phyloP scores from a whole-genome alignment of 2,888 invertebrate species.

The Cephus runcator region DNA sequence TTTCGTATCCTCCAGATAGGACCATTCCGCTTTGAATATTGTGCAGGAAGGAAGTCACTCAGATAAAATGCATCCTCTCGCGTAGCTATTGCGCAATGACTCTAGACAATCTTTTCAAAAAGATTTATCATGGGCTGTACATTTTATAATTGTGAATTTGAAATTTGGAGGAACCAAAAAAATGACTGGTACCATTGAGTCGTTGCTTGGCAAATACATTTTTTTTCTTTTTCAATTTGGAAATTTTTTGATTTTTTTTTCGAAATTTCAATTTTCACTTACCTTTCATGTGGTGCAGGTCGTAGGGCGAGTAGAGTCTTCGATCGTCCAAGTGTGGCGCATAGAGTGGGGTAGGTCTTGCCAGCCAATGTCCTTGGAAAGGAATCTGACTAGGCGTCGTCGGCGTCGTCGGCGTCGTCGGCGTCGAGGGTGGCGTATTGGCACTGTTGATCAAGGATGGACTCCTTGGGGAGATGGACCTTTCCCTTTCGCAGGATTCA shows the following conservation, averaged over 20 bases:
- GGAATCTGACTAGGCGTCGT: constrained; percentile 10
- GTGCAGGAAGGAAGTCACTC: constrained; percentile 14
- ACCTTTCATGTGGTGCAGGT: constrained; percentile 13
- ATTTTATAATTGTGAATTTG: background rate
- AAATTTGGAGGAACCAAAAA: background rate
- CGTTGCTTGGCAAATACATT: background rate
- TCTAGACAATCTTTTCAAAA: background rate
- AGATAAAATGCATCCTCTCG: constrained; percentile 14
- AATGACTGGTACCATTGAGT: background rate
- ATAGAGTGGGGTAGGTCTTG: constrained; percentile 17
- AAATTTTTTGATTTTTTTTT: background rate
- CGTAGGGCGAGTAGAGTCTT: constrained; percentile 10
- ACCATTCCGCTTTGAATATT: background rate
- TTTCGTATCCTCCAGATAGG: background rate
- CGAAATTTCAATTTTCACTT: background rate
- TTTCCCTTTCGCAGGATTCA: constrained; percentile 11
- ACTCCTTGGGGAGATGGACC: constrained; percentile 9
- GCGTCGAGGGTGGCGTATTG: constrained; percentile 7
- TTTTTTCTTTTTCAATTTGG: background rate
- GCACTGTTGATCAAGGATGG: background rate
- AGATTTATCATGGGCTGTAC: background rate
- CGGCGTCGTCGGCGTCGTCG: constrained; percentile 10
- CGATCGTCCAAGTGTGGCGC: constrained; percentile 15
- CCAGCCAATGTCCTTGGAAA: constrained; percentile 16
- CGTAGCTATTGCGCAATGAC: background rate